Percentiles rank a stretch among this genome's conserved stretches.
These are phyloP conservation scores for Hyles euphorbiae DNA, from an alignment of 1,140 invertebrate genomes.

Conservation along the genomic window DNA sequence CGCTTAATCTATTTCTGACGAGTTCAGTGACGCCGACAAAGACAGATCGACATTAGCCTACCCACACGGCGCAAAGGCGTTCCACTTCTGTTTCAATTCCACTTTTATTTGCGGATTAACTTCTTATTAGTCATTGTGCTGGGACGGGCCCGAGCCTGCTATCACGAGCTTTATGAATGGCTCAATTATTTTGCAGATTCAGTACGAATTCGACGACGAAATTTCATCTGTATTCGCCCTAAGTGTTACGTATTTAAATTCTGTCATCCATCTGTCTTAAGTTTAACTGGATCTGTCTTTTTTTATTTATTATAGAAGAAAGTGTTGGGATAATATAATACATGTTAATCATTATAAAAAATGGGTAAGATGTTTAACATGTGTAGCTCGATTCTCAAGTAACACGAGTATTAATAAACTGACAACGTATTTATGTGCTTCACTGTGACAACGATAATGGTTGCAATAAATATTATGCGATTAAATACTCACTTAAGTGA, in stretches of 20 bases:
- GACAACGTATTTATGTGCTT: conserved; percentile 52
- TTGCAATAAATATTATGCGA: conserved; percentile 48
- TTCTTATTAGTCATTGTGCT: conserved; percentile 74
- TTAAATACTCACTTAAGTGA: conserved; percentile 35
- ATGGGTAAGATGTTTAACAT: conserved; percentile 26
- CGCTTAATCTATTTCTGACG: conserved; percentile 75
- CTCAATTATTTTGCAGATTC: conserved; percentile 70
- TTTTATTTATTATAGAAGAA: conserved; percentile 7
- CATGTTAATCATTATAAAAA: conserved; percentile 27
- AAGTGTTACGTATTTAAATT: conserved; percentile 9
- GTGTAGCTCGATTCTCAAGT: conserved; percentile 34
- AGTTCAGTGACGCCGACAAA: conserved; percentile 74
- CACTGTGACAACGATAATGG: conserved; percentile 42
- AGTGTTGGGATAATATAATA: conserved; percentile 13
- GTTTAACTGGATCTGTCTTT: conserved; percentile 8
- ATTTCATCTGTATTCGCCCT: conserved; percentile 17
- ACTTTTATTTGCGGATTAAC: conserved; percentile 76
- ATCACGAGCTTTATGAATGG: conserved; percentile 72
- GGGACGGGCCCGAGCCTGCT: conserved; percentile 49
- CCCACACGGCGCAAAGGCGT: conserved; percentile 70
- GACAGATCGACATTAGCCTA: conserved; percentile 74
- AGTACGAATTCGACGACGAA: conserved; percentile 46
- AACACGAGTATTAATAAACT: conserved; percentile 48
- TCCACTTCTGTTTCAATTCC: conserved; percentile 73
- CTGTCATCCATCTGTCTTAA: conserved; percentile 5